Percentiles rank a stretch among this genome's conserved stretches.
Conservation (phyloP, 2,797 vertebrate genomes). For the Gymnoscopelus braueri region DNA sequence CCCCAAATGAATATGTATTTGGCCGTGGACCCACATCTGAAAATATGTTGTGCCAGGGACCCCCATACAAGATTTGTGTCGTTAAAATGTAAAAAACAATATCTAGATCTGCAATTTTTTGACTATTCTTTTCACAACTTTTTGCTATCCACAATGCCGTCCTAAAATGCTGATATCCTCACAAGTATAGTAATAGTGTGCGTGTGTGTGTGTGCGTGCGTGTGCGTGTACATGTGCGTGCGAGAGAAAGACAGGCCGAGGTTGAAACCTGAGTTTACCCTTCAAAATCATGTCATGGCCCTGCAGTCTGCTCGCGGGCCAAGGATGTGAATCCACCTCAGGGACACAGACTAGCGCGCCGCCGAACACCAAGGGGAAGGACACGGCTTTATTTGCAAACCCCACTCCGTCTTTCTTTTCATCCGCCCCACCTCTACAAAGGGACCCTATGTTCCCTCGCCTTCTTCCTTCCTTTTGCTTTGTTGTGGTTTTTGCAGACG, state of each 20-base stretch:
- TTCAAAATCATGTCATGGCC: slow-evolving; percentile 21
- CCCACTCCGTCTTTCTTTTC: neutral
- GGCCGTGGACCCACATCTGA: too few relatives aligned
- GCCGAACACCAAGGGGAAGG: neutral
- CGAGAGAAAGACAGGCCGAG: neutral
- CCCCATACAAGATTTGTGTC: too few relatives aligned
- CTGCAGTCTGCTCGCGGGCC: slow-evolving; percentile 1
- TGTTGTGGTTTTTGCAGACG: slow-evolving; percentile 9
- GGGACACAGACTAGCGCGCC: slow-evolving; percentile 6
- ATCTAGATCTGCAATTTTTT: too few relatives aligned
- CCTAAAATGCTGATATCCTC: too few relatives aligned
- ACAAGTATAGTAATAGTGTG: too few relatives aligned
- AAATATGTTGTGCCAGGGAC: too few relatives aligned
- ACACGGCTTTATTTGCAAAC: neutral
- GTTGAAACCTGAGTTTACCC: slow-evolving; percentile 10
- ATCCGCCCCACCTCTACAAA: neutral
- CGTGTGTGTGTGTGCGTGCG: too few relatives aligned
- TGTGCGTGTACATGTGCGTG: neutral
- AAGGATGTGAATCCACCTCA: neutral
- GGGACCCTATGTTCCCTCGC: neutral
- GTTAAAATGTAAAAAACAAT: too few relatives aligned
- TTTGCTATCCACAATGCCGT: too few relatives aligned
- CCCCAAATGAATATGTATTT: too few relatives aligned
- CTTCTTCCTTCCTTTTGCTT: neutral
- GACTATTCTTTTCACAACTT: too few relatives aligned